Conservation (phyloP, 2,797 vertebrate species). For the Melopsittacus undulatus region DNA sequence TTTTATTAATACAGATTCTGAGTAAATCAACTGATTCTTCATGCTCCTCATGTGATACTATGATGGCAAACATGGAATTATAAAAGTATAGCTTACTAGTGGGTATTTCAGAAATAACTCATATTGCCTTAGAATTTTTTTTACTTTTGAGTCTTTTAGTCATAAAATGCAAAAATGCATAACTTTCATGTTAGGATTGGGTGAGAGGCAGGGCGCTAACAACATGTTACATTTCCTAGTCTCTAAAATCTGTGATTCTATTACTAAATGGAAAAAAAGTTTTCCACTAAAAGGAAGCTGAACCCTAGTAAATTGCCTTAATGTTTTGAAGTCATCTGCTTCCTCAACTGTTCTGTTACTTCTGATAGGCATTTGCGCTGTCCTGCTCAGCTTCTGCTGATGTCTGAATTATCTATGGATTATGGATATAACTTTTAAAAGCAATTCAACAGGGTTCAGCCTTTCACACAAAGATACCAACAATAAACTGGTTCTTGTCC, state of each 20-base stretch:
- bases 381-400: background rate
- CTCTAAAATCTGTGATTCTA: background rate
- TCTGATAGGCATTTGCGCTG: background rate
- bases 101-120: background rate
- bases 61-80: background rate
- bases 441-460: background rate
- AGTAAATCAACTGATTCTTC: background rate
- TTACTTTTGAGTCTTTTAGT: background rate
- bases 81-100: background rate
- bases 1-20: background rate
- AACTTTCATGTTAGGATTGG: background rate
- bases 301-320: background rate
- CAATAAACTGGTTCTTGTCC: background rate
- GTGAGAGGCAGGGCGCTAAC: background rate
- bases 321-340: background rate
- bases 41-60: background rate
- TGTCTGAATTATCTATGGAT: background rate
- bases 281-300: background rate
- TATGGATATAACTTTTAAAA: background rate
- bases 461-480: background rate
- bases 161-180: background rate
- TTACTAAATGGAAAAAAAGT: background rate
- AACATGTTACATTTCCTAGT: background rate
- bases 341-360: background rate
- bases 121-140: background rate